Percentiles rank a stretch among this genome's conserved stretches.
Evolutionary conservation across 2,888 invertebrate genomes (phyloP).

Genomic region (Bellardia bayeri): DNA sequence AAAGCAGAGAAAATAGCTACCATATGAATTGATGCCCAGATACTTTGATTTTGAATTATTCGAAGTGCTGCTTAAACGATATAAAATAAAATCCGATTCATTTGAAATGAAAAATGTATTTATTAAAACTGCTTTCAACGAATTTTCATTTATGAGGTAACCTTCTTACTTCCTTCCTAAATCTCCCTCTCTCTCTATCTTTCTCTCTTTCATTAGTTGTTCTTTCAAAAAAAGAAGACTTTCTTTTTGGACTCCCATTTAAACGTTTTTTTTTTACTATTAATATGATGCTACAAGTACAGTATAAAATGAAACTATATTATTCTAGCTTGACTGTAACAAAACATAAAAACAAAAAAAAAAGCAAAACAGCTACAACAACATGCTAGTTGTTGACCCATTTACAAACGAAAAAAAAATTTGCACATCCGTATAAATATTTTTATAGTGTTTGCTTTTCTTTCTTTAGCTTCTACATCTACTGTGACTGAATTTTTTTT

Average conservation of each 20-base stretch:
- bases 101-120: not conserved
- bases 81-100: no score
- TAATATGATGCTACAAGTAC: not conserved
- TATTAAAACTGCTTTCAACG: not conserved
- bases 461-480: not conserved
- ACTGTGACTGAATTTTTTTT: constrained; percentile 22
- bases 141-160: constrained; percentile 3
- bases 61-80: no score
- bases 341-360: no score
- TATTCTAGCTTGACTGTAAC: constrained; percentile 41
- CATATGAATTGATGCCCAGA: no score
- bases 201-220: not conserved
- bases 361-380: constrained; percentile 2
- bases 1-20: no score
- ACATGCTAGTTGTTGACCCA: constrained; percentile 62
- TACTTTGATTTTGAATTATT: no score
- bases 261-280: constrained; percentile 10
- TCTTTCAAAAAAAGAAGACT: not conserved
- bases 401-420: constrained; percentile 54
- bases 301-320: constrained; percentile 30
- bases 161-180: not conserved
- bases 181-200: not conserved
- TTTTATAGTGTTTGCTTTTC: constrained; percentile 16
- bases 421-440: constrained; percentile 59
- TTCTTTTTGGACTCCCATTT: constrained; percentile 28